A percentile compares a stretch with the other conserved stretches of the same genome.
phyloP scores from a whole-genome alignment of 2,113 vertebrate species.

The Mobula hypostoma region DNA sequence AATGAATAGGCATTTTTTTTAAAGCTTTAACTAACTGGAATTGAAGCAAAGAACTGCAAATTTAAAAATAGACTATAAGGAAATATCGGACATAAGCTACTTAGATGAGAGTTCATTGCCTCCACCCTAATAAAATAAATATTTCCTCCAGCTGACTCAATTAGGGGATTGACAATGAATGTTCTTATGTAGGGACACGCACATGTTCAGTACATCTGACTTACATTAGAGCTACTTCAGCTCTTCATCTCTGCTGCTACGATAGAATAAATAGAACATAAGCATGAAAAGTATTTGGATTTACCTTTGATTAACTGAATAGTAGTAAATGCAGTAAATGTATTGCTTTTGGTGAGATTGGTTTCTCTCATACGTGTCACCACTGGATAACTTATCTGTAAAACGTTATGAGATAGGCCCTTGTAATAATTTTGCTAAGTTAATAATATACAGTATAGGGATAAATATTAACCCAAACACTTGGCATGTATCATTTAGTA shows the following conservation, averaged over 20 bases:
- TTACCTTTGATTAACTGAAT: not conserved
- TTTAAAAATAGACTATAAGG: conserved; percentile 1
- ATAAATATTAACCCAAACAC: not conserved
- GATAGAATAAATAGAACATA: not conserved
- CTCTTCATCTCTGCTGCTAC: not conserved
- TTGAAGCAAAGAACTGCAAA: not conserved
- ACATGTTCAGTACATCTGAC: conserved; percentile 26
- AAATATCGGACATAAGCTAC: not conserved
- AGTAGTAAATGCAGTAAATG: not conserved
- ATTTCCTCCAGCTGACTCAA: not conserved
- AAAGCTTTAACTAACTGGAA: not conserved
- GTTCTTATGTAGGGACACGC: not conserved
- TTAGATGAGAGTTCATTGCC: not conserved
- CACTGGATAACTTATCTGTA: too few relatives aligned
- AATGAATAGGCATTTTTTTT: not conserved
- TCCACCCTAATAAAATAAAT: not conserved
- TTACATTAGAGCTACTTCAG: not conserved
- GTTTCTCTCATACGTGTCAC: not conserved
- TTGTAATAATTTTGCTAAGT: not conserved
- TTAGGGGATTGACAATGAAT: not conserved
- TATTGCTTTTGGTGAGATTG: not conserved
- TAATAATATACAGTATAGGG: not conserved
- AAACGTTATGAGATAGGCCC: not conserved
- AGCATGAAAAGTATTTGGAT: not conserved
- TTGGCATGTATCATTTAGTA: not conserved